A percentile compares a stretch with the other conserved stretches of the same genome.
Conservation (phyloP, 1,140 invertebrate genomes). For the Atta colombica region DNA sequence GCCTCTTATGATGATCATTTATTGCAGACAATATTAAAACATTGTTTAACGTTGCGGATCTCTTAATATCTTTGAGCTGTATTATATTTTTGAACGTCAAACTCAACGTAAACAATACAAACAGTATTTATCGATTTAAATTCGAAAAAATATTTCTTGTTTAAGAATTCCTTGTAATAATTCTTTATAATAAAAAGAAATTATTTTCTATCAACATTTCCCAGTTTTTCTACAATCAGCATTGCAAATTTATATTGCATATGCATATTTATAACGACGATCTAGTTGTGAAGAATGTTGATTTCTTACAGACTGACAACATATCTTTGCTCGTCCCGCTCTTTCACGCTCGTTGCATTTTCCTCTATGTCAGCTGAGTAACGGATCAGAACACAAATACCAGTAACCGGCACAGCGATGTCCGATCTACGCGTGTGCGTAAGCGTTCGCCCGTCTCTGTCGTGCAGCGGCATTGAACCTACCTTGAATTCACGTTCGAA, state of each 20-base stretch:
- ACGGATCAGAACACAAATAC: constrained; percentile 74
- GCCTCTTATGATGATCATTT: neutral
- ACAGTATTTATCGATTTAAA: neutral
- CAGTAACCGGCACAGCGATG: constrained; percentile 32
- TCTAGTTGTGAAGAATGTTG: constrained; percentile 1
- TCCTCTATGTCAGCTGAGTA: constrained; percentile 71
- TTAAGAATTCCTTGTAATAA: neutral
- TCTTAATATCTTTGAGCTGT: neutral
- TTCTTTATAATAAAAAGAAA: neutral
- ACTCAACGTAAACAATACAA: neutral
- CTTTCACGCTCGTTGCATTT: constrained; percentile 64
- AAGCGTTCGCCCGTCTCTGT: constrained; percentile 56
- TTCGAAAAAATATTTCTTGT: neutral
- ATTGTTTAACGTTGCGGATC: neutral
- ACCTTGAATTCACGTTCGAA: constrained; percentile 79
- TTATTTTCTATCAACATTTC: neutral
- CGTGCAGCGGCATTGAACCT: constrained; percentile 83
- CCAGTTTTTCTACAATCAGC: neutral
- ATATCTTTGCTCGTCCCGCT: constrained; percentile 14
- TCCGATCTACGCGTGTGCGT: constrained; percentile 39
- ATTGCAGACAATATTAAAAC: neutral
- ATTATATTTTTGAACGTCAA: neutral
- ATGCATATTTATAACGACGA: neutral
- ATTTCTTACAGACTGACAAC: neutral
- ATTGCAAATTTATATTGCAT: neutral